Percentiles rank a stretch among this genome's conserved stretches.
phyloP scores from a whole-genome alignment of 92 coral and sea anemone genomes.

The Blastomussa wellsi region DNA sequence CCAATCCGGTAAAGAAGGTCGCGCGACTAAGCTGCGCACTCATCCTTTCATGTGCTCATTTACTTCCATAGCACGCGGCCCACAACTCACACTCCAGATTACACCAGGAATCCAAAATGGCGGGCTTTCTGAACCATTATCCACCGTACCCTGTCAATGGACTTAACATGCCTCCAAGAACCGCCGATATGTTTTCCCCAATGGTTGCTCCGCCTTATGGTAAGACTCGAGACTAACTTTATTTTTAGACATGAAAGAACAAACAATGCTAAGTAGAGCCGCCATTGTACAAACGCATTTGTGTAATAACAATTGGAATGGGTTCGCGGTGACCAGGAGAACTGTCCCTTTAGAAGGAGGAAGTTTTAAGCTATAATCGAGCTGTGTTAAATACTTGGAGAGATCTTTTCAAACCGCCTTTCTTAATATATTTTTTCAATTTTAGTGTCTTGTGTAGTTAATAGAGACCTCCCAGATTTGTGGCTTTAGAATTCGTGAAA shows the following conservation, averaged over 20 bases:
- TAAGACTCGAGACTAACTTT: constrained; percentile 40
- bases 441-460: background rate
- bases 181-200: constrained; percentile 79
- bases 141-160: constrained; percentile 84
- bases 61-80: constrained; percentile 41
- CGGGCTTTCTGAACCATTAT: constrained; percentile 88
- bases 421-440: background rate
- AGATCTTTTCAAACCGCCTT: constrained; percentile 2
- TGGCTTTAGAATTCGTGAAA: constrained; percentile 29
- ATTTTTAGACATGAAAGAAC: constrained; percentile 10
- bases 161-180: constrained; percentile 80
- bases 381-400: constrained; percentile 22
- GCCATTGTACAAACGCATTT: constrained; percentile 4
- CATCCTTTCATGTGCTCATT: constrained; percentile 39
- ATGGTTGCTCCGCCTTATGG: constrained; percentile 86
- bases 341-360: background rate
- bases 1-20: constrained; percentile 57
- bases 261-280: background rate
- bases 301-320: constrained; percentile 11
- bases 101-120: constrained; percentile 65
- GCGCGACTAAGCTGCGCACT: constrained; percentile 51
- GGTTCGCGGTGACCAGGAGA: constrained; percentile 1
- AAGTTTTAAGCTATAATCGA: background rate
- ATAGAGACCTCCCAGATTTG: constrained; percentile 44
- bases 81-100: constrained; percentile 22